phyloP scores from a whole-genome alignment of 1,140 invertebrate species.

The Drosophila chauvacae region DNA sequence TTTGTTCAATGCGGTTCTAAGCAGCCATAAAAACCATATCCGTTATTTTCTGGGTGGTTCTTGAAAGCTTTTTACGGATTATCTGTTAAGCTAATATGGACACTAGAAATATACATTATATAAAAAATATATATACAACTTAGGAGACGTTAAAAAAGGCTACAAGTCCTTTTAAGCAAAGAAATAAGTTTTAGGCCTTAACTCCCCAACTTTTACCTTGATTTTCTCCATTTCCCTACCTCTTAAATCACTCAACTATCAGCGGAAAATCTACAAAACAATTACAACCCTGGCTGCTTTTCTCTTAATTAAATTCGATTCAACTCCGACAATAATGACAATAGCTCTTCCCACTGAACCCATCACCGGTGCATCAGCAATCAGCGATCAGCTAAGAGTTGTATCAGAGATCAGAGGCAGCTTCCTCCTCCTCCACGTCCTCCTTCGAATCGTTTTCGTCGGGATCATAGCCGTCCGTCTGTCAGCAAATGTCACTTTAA shows the following conservation, averaged over 20 bases:
- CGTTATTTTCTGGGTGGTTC: slow-evolving; percentile 33
- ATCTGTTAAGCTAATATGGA: slow-evolving; percentile 1
- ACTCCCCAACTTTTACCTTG: neutral
- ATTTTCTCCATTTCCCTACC: neutral
- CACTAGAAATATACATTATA: neutral
- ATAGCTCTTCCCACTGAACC: slow-evolving; percentile 33
- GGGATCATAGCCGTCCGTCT: slow-evolving; percentile 53
- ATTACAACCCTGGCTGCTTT: slow-evolving; percentile 60
- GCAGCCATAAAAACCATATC: slow-evolving; percentile 13
- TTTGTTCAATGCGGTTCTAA: slow-evolving; percentile 43
- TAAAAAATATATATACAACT: neutral
- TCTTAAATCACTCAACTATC: slow-evolving; percentile 3
- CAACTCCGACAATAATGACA: slow-evolving; percentile 29
- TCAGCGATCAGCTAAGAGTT: slow-evolving; percentile 21
- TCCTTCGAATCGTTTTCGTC: slow-evolving; percentile 13
- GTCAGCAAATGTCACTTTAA: slow-evolving; percentile 81
- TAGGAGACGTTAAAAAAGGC: neutral
- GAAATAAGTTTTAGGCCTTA: neutral
- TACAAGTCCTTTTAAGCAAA: neutral
- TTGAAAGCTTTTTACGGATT: neutral
- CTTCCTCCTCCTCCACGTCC: slow-evolving; percentile 6
- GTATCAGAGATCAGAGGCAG: slow-evolving; percentile 36
- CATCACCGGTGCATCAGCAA: slow-evolving; percentile 7
- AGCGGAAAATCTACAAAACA: slow-evolving; percentile 59
- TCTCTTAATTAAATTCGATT: slow-evolving; percentile 71